A percentile compares a stretch with the other conserved stretches of the same genome.
Conservation (phyloP, 1,140 invertebrate species). For the Metaphire vulgaris region DNA sequence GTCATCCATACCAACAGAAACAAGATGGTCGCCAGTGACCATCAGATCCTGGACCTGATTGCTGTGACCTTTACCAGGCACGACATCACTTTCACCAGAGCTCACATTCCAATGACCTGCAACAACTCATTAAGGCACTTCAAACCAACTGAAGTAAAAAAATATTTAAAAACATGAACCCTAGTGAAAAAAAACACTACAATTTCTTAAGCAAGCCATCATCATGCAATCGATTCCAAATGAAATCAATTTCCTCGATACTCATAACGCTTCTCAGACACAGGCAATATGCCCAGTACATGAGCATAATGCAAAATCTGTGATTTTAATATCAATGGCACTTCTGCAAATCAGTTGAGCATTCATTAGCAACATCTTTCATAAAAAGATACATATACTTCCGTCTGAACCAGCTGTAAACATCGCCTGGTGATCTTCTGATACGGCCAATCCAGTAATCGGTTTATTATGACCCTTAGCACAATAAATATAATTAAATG, state of each 20-base stretch:
- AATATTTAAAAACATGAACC: too few relatives aligned
- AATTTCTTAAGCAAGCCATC: too few relatives aligned
- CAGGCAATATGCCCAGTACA: too few relatives aligned
- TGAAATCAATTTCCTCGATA: too few relatives aligned
- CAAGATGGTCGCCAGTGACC: slow-evolving; percentile 61
- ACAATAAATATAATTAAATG: slow-evolving; percentile 16
- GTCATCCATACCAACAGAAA: slow-evolving; percentile 87
- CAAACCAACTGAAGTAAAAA: slow-evolving; percentile 4
- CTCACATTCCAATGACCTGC: slow-evolving; percentile 68
- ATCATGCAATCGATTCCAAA: too few relatives aligned
- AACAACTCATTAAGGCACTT: slow-evolving; percentile 9
- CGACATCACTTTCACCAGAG: slow-evolving; percentile 68
- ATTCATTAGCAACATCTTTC: too few relatives aligned
- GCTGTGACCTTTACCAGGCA: slow-evolving; percentile 77
- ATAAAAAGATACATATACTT: slow-evolving; percentile 57
- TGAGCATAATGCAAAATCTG: too few relatives aligned
- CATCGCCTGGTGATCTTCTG: slow-evolving; percentile 67
- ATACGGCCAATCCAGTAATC: slow-evolving; percentile 82
- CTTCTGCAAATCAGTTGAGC: too few relatives aligned
- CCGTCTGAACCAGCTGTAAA: slow-evolving; percentile 93
- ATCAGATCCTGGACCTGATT: slow-evolving; percentile 89
- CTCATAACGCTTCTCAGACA: too few relatives aligned
- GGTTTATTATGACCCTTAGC: slow-evolving; percentile 91
- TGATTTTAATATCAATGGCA: too few relatives aligned
- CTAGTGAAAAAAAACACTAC: too few relatives aligned